phyloP scores from a whole-genome alignment of 35 echinoderm and acorn worm genomes.

The Lytechinus variegatus region DNA sequence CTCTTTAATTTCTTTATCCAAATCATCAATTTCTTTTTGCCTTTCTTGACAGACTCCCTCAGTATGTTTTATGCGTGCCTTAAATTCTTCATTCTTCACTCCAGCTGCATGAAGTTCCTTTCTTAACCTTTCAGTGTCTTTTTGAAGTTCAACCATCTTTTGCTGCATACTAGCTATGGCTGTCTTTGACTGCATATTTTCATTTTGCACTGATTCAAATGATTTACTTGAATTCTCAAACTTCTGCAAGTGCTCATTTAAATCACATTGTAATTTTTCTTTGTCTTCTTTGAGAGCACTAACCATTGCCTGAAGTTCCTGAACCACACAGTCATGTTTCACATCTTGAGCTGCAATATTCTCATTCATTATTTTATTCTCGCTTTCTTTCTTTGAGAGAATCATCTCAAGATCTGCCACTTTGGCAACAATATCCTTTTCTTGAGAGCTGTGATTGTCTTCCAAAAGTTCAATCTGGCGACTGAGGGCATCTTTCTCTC shows the following conservation, averaged over 20 bases:
- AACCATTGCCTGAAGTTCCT: slow-evolving; percentile 42
- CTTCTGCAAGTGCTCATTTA: not conserved
- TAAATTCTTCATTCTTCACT: slow-evolving; percentile 36
- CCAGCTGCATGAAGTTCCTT: slow-evolving; percentile 52
- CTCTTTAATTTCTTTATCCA: slow-evolving; percentile 12
- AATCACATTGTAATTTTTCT: not conserved
- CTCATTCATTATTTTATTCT: not conserved
- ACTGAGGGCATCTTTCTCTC: slow-evolving; percentile 59
- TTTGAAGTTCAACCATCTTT: slow-evolving; percentile 37
- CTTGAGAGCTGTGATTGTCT: not conserved
- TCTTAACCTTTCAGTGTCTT: slow-evolving; percentile 37
- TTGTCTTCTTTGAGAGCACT: slow-evolving; percentile 15
- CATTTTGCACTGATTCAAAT: not conserved
- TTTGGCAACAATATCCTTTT: slow-evolving; percentile 31
- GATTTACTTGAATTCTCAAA: not conserved
- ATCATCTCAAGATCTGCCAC: slow-evolving; percentile 21
- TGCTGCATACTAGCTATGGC: not conserved
- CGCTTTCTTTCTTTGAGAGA: not conserved
- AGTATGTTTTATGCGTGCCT: not conserved
- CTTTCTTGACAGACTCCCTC: slow-evolving; percentile 42
- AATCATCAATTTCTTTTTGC: slow-evolving; percentile 36
- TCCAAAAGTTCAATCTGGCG: slow-evolving; percentile 64
- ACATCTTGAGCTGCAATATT: not conserved
- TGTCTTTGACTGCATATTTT: not conserved
- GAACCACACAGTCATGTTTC: not conserved